phyloP scores from a whole-genome alignment of 2,113 vertebrate species.

The Corydoras maculifer region DNA sequence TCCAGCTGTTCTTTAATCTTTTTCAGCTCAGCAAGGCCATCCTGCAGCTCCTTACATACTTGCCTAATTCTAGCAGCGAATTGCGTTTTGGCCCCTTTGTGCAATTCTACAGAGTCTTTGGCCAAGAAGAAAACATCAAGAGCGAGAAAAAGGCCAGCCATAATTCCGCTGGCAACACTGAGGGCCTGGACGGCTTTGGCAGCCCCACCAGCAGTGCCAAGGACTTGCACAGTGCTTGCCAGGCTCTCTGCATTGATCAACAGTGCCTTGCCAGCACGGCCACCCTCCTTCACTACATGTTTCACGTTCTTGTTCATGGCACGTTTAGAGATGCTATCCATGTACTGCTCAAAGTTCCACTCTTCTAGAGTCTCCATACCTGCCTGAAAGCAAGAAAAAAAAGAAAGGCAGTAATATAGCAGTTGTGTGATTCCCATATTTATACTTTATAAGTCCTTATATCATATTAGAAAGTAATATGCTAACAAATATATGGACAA shows the following conservation, averaged over 20 bases:
- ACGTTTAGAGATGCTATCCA: slow-evolving; percentile 58
- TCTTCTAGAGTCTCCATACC: slow-evolving; percentile 64
- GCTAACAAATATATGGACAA: no score
- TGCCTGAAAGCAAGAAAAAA: slow-evolving; percentile 44
- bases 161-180: slow-evolving; percentile 59
- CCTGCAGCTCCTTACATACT: slow-evolving; percentile 60
- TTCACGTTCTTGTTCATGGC: slow-evolving; percentile 64
- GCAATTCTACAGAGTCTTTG: slow-evolving; percentile 63
- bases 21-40: slow-evolving; percentile 60
- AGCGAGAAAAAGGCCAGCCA: slow-evolving; percentile 65
- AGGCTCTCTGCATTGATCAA: slow-evolving; percentile 58
- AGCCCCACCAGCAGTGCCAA: slow-evolving; percentile 52
- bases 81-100: slow-evolving; percentile 61
- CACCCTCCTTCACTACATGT: slow-evolving; percentile 62
- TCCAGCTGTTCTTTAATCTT: slow-evolving; percentile 60
- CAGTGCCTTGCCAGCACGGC: slow-evolving; percentile 63
- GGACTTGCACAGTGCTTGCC: slow-evolving; percentile 61
- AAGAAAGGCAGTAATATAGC: background rate
- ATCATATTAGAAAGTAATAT: no score
- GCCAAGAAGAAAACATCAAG: slow-evolving; percentile 69
- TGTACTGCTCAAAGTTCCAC: slow-evolving; percentile 64
- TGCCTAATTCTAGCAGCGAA: slow-evolving; percentile 64
- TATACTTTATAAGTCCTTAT: no score
- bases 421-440: no score
- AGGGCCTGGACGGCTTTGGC: slow-evolving; percentile 60